Base-by-base conservation (phyloP, 2,797 vertebrate genomes). In the Tachyglossus aculeatus region DNA sequence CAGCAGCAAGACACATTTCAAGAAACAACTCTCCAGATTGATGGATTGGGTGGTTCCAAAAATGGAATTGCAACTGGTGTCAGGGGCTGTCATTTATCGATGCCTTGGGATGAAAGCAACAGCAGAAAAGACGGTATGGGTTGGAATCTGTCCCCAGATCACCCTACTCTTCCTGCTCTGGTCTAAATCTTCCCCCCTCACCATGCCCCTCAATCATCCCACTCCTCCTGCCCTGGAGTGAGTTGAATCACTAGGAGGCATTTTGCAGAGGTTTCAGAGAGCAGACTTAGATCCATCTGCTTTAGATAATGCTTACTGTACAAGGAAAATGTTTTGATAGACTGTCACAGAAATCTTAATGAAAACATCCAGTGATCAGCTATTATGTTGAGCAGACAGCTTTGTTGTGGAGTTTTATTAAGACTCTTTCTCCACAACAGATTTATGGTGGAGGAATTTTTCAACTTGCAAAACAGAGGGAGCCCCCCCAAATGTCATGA, bases 291-390 rank as follows among this genome's bases (percentile, higher is more conserved):
- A 13, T 53, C 43, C 15, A 0, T 37, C 13, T 53, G 36, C 60
- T 73, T 80, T 84, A 2, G 37, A 9, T 58, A 19, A 56, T 75
- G 48, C 9, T 57, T 7, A 19, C 51, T 66, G 9, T 56, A 61
- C 44, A 79, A 68, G 41, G 69, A 78, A 78, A 71, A 58, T 54
- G 27, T 74, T 88, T 83, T 72, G 65, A 65, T 38, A 9, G 9
- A 45, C 29, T 72, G 29, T 58, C 45, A 71, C 7, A 22, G 40
- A 74, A 71, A 68, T 58, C 56, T 69, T 63, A 55, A 73, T 74
- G 67, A 68, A 63, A 71, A 65, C 29, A 55, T 47, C 22, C 60
- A 10, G 6, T 29, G 34, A 66, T 45, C 12, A 51, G 64, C 58
- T 50, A 56, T 66, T 81, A 44, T 66, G 71, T 62, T 63, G 31